Evolutionary conservation across 2,888 invertebrate species (phyloP).

Genomic region (Sycophila texana): DNA sequence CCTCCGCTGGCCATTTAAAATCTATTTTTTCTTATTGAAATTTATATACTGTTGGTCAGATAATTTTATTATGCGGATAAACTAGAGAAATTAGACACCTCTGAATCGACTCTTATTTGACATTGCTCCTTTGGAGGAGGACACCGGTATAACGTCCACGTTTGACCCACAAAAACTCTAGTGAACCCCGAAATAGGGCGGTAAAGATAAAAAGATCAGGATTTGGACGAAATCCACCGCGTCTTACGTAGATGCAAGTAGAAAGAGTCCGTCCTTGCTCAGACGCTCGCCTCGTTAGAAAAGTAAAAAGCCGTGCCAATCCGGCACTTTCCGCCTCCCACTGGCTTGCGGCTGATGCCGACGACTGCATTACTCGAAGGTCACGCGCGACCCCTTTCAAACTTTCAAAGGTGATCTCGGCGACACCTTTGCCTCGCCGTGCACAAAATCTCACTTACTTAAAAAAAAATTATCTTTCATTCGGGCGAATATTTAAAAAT

Average conservation of each 20-base stretch:
- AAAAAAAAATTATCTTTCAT: background rate
- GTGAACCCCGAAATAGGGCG: conserved; percentile 4
- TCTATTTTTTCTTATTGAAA: conserved; percentile 7
- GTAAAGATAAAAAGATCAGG: conserved; percentile 13
- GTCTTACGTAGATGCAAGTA: conserved; percentile 14
- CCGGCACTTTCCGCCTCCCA: conserved; percentile 5
- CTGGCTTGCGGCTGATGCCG: conserved; percentile 11
- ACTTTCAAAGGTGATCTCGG: conserved; percentile 56
- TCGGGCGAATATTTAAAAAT: too few species aligned
- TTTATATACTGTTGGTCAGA: too few species aligned
- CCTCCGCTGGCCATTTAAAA: background rate
- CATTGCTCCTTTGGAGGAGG: background rate
- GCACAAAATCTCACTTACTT: background rate
- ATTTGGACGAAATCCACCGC: conserved; percentile 49
- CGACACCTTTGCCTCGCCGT: conserved; percentile 58
- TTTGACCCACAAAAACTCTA: conserved; percentile 11
- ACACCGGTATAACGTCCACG: background rate
- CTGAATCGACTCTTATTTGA: background rate
- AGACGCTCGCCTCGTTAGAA: conserved; percentile 38
- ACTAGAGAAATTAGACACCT: too few species aligned
- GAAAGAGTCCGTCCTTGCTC: conserved; percentile 44
- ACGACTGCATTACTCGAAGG: conserved; percentile 55
- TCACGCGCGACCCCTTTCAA: conserved; percentile 48
- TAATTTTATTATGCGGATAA: too few species aligned
- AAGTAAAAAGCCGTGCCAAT: conserved; percentile 51